Percentiles rank a stretch among this genome's conserved stretches.
These are phyloP conservation scores for Blera fallax DNA, from an alignment of 2,888 invertebrate species.

Conservation along the genomic window DNA sequence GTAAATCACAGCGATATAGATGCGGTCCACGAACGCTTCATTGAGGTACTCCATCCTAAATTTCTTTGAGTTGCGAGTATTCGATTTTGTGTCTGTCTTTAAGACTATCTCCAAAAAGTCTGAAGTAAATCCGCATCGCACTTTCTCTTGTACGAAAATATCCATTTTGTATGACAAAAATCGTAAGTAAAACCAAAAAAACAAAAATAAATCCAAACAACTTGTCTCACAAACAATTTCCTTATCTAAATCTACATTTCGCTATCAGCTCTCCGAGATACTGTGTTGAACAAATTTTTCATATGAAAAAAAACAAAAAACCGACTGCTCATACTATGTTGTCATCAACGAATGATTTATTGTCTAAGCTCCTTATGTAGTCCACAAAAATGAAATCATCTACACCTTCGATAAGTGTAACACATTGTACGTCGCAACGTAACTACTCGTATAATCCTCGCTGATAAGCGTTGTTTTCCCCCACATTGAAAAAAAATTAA, in stretches of 20 bases:
- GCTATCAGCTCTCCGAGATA: constrained; percentile 11
- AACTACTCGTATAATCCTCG: neutral
- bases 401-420: neutral
- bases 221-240: constrained; percentile 13
- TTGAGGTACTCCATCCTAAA: too few relatives aligned
- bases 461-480: constrained; percentile 1
- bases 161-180: neutral
- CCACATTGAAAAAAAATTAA: neutral
- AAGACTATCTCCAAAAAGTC: too few relatives aligned
- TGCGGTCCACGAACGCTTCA: too few relatives aligned
- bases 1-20: too few relatives aligned
- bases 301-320: neutral
- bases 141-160: too few relatives aligned
- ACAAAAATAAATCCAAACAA: neutral
- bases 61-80: too few relatives aligned
- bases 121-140: too few relatives aligned
- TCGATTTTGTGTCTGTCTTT: too few relatives aligned
- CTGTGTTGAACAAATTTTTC: neutral
- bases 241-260: constrained; percentile 36
- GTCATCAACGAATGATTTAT: constrained; percentile 42
- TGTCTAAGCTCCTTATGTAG: constrained; percentile 1
- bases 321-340: constrained; percentile 4
- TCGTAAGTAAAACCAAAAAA: neutral
- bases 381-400: neutral
- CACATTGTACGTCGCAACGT: neutral